Conservation (phyloP, 2,113 vertebrate species). For the Ifrita kowaldi region DNA sequence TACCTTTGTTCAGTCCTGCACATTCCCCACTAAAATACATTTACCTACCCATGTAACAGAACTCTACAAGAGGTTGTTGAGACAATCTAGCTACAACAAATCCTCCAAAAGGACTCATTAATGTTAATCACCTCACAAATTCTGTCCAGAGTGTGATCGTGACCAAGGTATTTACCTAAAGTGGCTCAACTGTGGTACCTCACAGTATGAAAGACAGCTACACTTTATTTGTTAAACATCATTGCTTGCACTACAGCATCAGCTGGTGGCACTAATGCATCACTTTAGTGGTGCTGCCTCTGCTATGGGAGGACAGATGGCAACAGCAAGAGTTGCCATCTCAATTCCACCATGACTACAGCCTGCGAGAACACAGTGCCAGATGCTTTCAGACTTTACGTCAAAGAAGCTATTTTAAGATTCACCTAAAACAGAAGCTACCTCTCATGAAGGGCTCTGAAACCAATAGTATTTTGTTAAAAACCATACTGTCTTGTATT, state of each 20-base stretch:
- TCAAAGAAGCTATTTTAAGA: background rate
- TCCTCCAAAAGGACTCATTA: background rate
- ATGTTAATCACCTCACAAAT: background rate
- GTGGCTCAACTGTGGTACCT: background rate
- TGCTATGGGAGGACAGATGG: background rate
- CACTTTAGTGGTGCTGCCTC: background rate
- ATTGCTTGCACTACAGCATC: background rate
- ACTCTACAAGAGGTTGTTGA: background rate
- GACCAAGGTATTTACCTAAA: background rate
- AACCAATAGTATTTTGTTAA: background rate
- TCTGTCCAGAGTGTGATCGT: background rate
- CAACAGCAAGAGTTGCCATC: background rate
- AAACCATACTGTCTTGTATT: background rate
- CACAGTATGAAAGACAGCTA: background rate
- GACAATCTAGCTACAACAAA: background rate
- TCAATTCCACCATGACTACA: background rate
- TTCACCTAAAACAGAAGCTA: background rate
- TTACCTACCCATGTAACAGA: background rate
- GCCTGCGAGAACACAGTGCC: background rate
- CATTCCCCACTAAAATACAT: background rate
- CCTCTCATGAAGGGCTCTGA: background rate
- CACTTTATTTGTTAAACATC: background rate
- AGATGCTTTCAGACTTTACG: background rate
- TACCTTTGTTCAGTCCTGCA: background rate
- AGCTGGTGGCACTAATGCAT: background rate